Base-by-base conservation (phyloP, 2,113 vertebrate species). In the Emydura subglobosa region DNA sequence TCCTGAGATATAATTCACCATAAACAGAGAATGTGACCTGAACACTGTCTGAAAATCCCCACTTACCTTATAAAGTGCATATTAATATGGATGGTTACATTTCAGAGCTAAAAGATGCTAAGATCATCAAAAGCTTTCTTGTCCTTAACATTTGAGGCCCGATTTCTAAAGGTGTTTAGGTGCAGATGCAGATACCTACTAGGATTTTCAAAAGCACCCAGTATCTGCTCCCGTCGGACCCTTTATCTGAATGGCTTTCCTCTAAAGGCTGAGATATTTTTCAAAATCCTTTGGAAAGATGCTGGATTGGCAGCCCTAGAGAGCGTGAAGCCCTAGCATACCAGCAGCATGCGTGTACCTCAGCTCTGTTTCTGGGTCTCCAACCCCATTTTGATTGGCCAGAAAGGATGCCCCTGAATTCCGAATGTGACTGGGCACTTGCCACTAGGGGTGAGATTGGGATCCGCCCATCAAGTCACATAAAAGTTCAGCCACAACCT, bases 381-480 rank as follows among this genome's bases (percentile, higher is more conserved):
- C 42, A 31, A 34, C 4, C 10, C 6, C 11, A 8, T 4, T 39
- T 27, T 25, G 22, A 27, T n/a, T 65, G 29, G 82, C 25, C 31
- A 34, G 59, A 49, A 31, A 27, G 8, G 21, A 14, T 11, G 25
- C 7, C 42, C 6, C 74, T 47, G 39, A 78, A 27, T 78, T 47
- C 42, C 22, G 25, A 16, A 24, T 47, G 7, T 21, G 17, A 7
- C 42, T 31, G 21, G 6, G 29, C 29, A 34, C 7, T 34, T 14
- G 17, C 29, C 29, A 27, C 16, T 27, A 12, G 24, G 42, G 22
- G 22, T 17, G 39, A 19, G 68, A 39, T 27, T 54, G 9, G 39
- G 25, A 12, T 14, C 10, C 39, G 1, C 82, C 17, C 42, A 14
- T 65, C 29, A 65, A 22, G 1, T 54, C 39, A 12, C 11, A 0